Evolutionary conservation across 2,797 vertebrate species (phyloP).

Genomic region (Notolepis coatsorum): DNA sequence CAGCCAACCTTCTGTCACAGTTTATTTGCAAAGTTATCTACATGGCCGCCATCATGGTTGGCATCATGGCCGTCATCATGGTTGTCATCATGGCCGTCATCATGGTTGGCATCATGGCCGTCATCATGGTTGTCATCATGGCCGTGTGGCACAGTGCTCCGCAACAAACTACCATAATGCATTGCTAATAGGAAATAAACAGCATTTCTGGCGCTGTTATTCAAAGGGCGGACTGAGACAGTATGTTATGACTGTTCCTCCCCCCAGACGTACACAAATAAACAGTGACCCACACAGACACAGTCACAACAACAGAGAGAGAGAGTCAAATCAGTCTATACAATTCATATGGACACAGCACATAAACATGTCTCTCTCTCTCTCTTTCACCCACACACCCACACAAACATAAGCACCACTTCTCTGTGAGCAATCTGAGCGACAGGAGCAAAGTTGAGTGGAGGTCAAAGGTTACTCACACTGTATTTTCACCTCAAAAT

Average conservation of each 20-base stretch:
- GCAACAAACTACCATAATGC: constrained; percentile 7
- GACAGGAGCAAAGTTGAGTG: constrained; percentile 24
- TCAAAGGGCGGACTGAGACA: constrained; percentile 23
- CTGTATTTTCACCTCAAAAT: constrained; percentile 23
- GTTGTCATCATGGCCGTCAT: too few species aligned
- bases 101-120: too few species aligned
- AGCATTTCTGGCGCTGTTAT: constrained; percentile 23
- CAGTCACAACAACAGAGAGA: neutral
- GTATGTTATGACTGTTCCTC: neutral
- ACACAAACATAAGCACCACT: constrained; percentile 9
- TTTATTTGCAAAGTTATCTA: too few species aligned
- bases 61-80: too few species aligned
- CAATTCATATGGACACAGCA: constrained; percentile 20
- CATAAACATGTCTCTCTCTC: too few species aligned
- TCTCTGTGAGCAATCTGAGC: constrained; percentile 25
- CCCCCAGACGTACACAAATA: neutral
- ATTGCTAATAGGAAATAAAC: constrained; percentile 31
- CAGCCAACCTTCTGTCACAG: too few species aligned
- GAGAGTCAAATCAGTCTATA: constrained; percentile 12
- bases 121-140: too few species aligned
- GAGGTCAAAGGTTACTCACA: constrained; percentile 56
- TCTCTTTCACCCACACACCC: neutral
- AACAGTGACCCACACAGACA: neutral
- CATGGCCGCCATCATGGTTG: too few species aligned
- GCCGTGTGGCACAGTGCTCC: constrained; percentile 16